phyloP scores from a whole-genome alignment of 2,888 invertebrate species.

The Timema cristinae region DNA sequence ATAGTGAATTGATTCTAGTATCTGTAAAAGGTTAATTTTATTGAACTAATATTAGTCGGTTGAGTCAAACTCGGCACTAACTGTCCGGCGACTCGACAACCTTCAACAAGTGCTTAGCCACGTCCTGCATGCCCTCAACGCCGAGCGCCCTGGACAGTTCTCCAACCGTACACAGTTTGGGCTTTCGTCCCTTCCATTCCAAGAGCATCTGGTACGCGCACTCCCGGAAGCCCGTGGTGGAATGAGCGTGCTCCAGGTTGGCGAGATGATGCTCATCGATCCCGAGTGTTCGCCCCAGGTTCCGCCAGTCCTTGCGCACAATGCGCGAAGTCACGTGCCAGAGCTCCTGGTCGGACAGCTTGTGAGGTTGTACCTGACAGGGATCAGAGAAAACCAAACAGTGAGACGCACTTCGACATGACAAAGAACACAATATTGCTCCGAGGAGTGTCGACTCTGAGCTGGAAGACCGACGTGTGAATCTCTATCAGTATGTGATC shows the following conservation, averaged over 20 bases:
- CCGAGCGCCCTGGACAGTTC: conserved; percentile 34
- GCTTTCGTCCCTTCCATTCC: conserved; percentile 35
- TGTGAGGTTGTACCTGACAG: conserved; percentile 30
- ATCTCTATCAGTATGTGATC: too few species aligned
- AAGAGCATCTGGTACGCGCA: conserved; percentile 39
- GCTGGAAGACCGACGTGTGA: too few species aligned
- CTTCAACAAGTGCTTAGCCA: conserved; percentile 33
- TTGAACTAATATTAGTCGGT: too few species aligned
- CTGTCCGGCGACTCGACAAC: neutral
- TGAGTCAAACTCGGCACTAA: too few species aligned
- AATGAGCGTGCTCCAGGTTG: conserved; percentile 34
- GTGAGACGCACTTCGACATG: neutral
- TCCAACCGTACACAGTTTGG: conserved; percentile 36
- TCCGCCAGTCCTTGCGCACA: conserved; percentile 34
- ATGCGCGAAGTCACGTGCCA: conserved; percentile 36
- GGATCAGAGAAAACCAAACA: neutral
- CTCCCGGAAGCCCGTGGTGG: conserved; percentile 35
- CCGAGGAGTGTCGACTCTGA: too few species aligned
- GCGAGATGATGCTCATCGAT: conserved; percentile 34
- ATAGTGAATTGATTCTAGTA: too few species aligned
- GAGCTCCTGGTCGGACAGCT: conserved; percentile 33
- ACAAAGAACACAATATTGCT: neutral
- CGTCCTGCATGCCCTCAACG: conserved; percentile 35
- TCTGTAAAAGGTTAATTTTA: too few species aligned
- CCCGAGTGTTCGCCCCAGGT: conserved; percentile 35